These are phyloP conservation scores for Anseranas semipalmata DNA, from an alignment of 2,113 vertebrate genomes.

Conservation along the genomic window DNA sequence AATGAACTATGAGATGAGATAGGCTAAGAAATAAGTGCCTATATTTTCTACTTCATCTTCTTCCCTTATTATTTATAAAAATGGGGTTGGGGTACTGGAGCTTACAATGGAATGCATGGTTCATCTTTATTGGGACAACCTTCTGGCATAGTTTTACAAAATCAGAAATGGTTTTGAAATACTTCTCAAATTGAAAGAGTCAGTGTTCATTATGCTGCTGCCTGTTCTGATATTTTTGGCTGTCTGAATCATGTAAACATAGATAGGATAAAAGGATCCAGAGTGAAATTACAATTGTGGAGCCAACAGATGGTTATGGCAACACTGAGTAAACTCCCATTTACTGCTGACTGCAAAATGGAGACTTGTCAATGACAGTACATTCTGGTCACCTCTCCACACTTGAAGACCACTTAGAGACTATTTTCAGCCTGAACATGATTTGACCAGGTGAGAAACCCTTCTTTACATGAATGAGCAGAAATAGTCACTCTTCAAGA, in stretches of 20 bases:
- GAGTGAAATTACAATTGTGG: background rate
- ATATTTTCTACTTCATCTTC: constrained; percentile 13
- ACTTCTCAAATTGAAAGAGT: background rate
- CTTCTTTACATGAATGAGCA: background rate
- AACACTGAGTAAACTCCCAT: background rate
- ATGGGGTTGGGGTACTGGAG: background rate
- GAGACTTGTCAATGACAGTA: background rate
- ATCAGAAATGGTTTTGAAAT: background rate
- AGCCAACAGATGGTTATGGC: constrained; percentile 18
- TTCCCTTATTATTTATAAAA: background rate
- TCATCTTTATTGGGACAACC: background rate
- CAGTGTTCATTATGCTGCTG: background rate
- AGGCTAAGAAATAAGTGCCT: background rate
- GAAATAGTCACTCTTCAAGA: background rate
- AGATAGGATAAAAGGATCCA: background rate
- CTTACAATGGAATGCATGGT: background rate
- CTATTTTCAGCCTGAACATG: background rate
- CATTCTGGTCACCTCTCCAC: background rate
- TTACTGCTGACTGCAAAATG: background rate
- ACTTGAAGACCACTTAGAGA: background rate
- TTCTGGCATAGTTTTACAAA: background rate
- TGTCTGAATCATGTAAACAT: background rate
- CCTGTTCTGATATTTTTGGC: constrained; percentile 1
- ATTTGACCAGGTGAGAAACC: background rate
- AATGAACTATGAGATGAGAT: constrained; percentile 29